Base-by-base conservation (phyloP, 1,140 invertebrate genomes). In the Orius laevigatus region DNA sequence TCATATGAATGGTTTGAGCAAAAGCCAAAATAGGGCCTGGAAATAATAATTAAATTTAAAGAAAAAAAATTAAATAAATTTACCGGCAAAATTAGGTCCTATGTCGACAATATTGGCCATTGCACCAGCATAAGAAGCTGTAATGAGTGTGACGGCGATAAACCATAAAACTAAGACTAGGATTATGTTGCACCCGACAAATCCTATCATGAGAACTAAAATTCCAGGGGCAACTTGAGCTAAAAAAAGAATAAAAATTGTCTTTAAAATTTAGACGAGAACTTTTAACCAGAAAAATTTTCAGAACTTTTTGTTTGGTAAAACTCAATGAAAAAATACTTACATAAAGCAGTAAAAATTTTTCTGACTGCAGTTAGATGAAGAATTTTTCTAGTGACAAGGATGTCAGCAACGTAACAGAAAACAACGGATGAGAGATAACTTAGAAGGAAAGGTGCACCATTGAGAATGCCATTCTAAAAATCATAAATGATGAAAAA, bases 31-130 rank as follows among this genome's bases (percentile, higher is more conserved):
- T 74, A 25, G 77, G 77, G 33, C 76, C 77, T 71, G 46, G 10
- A 53, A 52, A 43, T 16, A 38, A 38, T 38, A 12, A 38, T 38
- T 10, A 16, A 16, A 12, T 12, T n/a, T 38, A 38, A 38, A 38
- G 11, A 38, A 38, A n/a, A 6, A n/a, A 8, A 8, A 34, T 8
- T 34, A n/a, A 34, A n/a, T 10, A 25, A 4, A 32, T 39, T 5
- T 56, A 69, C 69, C 70, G 49, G 77, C 78, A 56, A 78, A 74
- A 64, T 80, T 81, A 34, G 78, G 78, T 5, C 76, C 76, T 46
- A 81, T 76, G 56, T 81, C 78, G 12, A 81, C 78, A 53, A 81
- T 74, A 56, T 74, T 80, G 0, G 77, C 77, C 78, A 81, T 81
- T n/a, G 78, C 78, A 45, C 78, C 78, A 5, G 78, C 78, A 59